phyloP scores from a whole-genome alignment of 2,797 vertebrate genomes.

The Astyanax mexicanus region DNA sequence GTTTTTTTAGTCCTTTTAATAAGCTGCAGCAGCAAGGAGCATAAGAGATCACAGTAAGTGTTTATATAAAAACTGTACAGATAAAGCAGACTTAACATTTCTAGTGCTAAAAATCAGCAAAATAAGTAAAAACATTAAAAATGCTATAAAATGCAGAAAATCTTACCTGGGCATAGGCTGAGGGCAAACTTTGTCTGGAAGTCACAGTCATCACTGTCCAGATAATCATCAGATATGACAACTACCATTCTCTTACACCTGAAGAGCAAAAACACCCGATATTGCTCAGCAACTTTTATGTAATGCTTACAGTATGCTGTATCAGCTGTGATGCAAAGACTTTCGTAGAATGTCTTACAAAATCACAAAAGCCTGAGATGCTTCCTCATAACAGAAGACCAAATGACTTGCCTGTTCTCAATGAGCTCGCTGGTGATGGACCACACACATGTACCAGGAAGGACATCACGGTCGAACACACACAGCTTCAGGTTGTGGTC shows the following conservation, averaged over 20 bases:
- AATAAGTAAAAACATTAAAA: not conserved
- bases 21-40: not conserved
- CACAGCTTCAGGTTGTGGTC: slow-evolving; percentile 89
- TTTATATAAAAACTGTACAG: not conserved
- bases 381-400: not conserved
- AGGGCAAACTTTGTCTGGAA: slow-evolving; percentile 99
- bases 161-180: slow-evolving; percentile 92
- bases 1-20: too few species aligned
- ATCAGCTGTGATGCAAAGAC: not conserved
- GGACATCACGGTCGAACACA: slow-evolving; percentile 94
- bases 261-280: not conserved
- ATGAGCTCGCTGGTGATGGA: slow-evolving; percentile 96
- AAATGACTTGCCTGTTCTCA: slow-evolving; percentile 82
- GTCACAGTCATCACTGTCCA: slow-evolving; percentile 93
- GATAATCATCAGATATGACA: slow-evolving; percentile 94
- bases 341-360: too few species aligned
- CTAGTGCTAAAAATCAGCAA: too few species aligned
- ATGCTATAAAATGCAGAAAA: not conserved
- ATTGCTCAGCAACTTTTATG: not conserved
- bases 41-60: slow-evolving; percentile 1
- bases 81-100: too few species aligned
- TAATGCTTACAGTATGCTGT: not conserved
- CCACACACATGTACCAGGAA: slow-evolving; percentile 95
- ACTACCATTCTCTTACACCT: slow-evolving; percentile 98
- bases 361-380: not conserved